Base-by-base conservation (phyloP, 1,140 invertebrate species). In the Tetraneura akinire region DNA sequence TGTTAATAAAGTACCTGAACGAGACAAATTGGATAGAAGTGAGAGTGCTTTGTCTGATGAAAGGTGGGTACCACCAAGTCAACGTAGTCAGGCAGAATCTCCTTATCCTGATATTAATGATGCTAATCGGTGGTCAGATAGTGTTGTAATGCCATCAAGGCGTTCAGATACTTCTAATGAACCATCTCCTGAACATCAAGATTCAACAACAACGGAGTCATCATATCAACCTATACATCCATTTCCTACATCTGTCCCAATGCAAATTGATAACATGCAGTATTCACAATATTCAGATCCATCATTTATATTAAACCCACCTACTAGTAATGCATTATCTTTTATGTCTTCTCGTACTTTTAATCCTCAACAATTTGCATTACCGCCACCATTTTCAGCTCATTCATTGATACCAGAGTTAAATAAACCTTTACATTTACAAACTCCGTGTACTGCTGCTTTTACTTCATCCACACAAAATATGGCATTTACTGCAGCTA, bases 401-500 rank as follows among this genome's bases (percentile, higher is more conserved):
- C 74, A 78, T 47, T 23, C 53, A 45, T 45, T 71, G 14, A 80
- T 71, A 10, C 37, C 90, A 26, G 89, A 91, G 49, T 83, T 83
- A 51, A 81, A 88, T 84, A 78, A 83, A 85, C 80, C 87, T 84
- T 83, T 83, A 81, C 81, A 83, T 68, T 62, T 80, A 37, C 83
- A 82, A 78, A 88, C 89, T 18, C 86, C 91, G 0, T 91, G 91
- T 86, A 90, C 89, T 5, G 92, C 93, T 5, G 89, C 91, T 11
- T 94, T 94, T 83, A 92, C 92, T 8, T 90, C 91, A 18, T 93
- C 91, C 4, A 90, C 91, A 57, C 90, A 92, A 84, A 92, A 93
- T 83, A 91, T 93, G 88, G 91, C 91, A 0, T 84, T 93, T 2
- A 92, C 91, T 4, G 90, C 91, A 9, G 90, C 91, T 0, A 92